Percentiles rank a stretch among this genome's conserved stretches.
Conservation (phyloP, 2,888 invertebrate species). For the Eupelmus urozonus region DNA sequence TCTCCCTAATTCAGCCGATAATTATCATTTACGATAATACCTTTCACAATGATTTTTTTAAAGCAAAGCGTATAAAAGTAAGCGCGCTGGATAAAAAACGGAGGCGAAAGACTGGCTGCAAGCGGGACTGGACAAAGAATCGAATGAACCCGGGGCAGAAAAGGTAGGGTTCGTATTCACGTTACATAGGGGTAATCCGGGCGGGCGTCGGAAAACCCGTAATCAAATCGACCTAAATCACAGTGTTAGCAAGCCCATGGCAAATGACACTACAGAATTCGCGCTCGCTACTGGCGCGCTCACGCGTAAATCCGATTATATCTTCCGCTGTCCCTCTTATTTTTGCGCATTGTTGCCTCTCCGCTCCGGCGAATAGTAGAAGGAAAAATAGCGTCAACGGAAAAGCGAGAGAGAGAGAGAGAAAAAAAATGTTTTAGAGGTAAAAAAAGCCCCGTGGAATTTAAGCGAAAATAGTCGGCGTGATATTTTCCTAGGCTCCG, state of each 20-base stretch:
- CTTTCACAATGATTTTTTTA: no score
- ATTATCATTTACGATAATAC: no score
- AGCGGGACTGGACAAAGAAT: no score
- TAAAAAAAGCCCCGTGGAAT: no score
- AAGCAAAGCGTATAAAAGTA: neutral
- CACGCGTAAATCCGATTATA: neutral
- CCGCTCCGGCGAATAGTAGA: no score
- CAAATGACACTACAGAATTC: slow-evolving; percentile 18
- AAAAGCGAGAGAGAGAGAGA: neutral
- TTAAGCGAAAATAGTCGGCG: no score
- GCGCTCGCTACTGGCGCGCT: no score
- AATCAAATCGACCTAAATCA: slow-evolving; percentile 38
- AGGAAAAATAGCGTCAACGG: neutral
- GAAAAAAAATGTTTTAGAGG: neutral
- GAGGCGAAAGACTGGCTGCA: no score
- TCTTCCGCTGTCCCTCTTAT: neutral
- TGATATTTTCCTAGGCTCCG: no score
- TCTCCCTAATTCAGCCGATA: neutral
- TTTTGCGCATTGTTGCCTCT: neutral
- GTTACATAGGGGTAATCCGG: neutral
- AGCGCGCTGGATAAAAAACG: no score
- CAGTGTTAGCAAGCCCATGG: slow-evolving; percentile 22
- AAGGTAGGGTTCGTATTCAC: slow-evolving; percentile 3
- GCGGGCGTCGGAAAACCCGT: slow-evolving; percentile 3
- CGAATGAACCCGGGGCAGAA: neutral